Conservation (phyloP, 2,113 vertebrate species). For the Spizaetus ornatus region DNA sequence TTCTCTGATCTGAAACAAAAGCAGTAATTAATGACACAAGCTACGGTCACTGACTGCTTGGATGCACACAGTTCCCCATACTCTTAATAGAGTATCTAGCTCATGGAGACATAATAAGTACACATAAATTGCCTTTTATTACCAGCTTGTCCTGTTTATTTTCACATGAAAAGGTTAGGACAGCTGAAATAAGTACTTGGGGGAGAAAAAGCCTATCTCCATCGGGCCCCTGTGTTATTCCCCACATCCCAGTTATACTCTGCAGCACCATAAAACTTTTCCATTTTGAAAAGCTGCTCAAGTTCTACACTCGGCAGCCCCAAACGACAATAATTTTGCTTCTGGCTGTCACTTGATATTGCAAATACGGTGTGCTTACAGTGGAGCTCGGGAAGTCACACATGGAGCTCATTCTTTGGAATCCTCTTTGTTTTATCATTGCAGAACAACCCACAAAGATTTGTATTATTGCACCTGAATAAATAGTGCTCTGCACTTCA, state of each 20-base stretch:
- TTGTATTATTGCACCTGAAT: constrained; percentile 92
- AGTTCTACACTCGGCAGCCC: background rate
- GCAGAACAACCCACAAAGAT: constrained; percentile 74
- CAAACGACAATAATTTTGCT: constrained; percentile 21
- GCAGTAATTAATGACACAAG: background rate
- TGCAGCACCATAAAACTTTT: background rate
- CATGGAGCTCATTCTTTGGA: constrained; percentile 83
- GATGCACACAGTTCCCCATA: background rate
- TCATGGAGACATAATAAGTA: background rate
- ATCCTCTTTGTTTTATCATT: constrained; percentile 86
- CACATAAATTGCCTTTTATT: constrained; percentile 33
- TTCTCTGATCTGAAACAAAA: background rate
- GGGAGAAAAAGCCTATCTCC: background rate
- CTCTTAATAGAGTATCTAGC: background rate
- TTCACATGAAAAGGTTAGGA: constrained; percentile 10
- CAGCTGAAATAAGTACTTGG: background rate
- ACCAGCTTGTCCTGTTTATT: background rate
- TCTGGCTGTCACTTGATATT: constrained; percentile 36
- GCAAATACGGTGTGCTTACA: constrained; percentile 36
- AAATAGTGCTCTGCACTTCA: constrained; percentile 85
- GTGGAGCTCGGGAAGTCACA: constrained; percentile 66
- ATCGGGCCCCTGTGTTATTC: background rate
- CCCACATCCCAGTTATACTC: background rate
- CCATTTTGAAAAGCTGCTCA: background rate
- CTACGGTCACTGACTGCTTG: background rate